phyloP scores from a whole-genome alignment of 2,888 invertebrate species.

The Biston betularia region DNA sequence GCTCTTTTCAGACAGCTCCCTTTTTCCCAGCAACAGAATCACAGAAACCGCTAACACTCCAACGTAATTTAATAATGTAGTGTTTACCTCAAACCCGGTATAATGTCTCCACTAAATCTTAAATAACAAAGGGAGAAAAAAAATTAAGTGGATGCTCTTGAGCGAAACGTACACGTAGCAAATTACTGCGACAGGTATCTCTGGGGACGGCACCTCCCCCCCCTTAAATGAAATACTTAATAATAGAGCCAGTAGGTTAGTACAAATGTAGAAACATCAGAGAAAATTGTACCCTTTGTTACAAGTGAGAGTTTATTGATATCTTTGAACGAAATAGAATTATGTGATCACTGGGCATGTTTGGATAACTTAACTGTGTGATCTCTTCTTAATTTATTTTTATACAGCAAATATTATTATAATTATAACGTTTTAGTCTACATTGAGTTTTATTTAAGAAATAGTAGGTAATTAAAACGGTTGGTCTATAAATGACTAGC shows the following conservation, averaged over 20 bases:
- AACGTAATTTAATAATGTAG: slow-evolving; percentile 49
- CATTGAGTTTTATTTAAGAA: too few species aligned
- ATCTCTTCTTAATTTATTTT: slow-evolving; percentile 14
- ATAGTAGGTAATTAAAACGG: too few species aligned
- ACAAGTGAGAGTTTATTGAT: slow-evolving; percentile 61
- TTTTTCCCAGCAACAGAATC: slow-evolving; percentile 13
- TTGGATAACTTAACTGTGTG: too few species aligned
- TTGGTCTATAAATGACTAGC: too few species aligned
- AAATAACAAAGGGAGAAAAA: slow-evolving; percentile 60
- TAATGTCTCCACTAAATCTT: slow-evolving; percentile 64
- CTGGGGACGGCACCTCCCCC: slow-evolving; percentile 68
- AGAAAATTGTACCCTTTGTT: slow-evolving; percentile 65
- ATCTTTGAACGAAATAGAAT: slow-evolving; percentile 45
- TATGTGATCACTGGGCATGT: slow-evolving; percentile 38
- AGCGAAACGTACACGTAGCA: slow-evolving; percentile 63
- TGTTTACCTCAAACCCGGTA: slow-evolving; percentile 59
- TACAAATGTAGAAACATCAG: slow-evolving; percentile 63
- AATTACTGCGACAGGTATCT: slow-evolving; percentile 82
- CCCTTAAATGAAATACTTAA: slow-evolving; percentile 81
- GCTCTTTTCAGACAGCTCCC: slow-evolving; percentile 9
- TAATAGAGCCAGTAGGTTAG: slow-evolving; percentile 73
- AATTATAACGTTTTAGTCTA: too few species aligned
- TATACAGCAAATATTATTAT: too few species aligned
- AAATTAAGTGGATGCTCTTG: slow-evolving; percentile 59
- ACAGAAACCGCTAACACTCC: slow-evolving; percentile 28